These are phyloP conservation scores for Trachops cirrhosus DNA, from an alignment of 2,797 vertebrate species.

Conservation along the genomic window DNA sequence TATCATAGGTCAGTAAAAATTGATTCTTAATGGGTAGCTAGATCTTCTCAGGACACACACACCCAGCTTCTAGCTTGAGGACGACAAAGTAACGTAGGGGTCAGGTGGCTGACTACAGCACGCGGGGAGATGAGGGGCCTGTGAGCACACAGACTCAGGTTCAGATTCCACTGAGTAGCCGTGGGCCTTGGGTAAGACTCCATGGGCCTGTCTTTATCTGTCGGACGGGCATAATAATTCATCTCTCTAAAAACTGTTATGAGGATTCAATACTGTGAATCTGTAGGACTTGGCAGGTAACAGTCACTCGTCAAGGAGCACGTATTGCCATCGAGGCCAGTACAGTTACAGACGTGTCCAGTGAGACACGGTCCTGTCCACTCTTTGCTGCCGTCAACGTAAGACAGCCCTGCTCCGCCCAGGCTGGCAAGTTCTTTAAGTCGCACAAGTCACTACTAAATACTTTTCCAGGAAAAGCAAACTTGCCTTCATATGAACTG, in stretches of 20 bases:
- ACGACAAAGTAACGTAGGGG: background rate
- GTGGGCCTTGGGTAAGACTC: background rate
- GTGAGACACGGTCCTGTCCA: background rate
- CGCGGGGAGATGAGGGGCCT: background rate
- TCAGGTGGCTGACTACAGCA: background rate
- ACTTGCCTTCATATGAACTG: background rate
- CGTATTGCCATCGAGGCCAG: background rate
- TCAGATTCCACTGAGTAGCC: background rate
- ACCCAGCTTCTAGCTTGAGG: background rate
- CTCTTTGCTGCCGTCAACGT: background rate
- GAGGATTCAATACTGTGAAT: background rate
- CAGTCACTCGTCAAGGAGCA: background rate
- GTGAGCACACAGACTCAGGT: background rate
- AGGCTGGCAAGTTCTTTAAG: background rate
- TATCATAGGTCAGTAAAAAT: slow-evolving; percentile 21
- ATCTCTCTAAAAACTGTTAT: background rate
- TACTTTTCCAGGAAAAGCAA: background rate
- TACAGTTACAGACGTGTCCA: background rate
- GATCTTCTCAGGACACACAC: background rate
- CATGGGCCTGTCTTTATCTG: background rate
- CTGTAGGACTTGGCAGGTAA: background rate
- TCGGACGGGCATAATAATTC: background rate
- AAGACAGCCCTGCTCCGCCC: background rate
- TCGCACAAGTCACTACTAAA: background rate
- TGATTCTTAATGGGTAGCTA: background rate